Conservation (phyloP, 30 jellyfish, hydroid and myxozoan genomes). For the Catostylus mosaicus region DNA sequence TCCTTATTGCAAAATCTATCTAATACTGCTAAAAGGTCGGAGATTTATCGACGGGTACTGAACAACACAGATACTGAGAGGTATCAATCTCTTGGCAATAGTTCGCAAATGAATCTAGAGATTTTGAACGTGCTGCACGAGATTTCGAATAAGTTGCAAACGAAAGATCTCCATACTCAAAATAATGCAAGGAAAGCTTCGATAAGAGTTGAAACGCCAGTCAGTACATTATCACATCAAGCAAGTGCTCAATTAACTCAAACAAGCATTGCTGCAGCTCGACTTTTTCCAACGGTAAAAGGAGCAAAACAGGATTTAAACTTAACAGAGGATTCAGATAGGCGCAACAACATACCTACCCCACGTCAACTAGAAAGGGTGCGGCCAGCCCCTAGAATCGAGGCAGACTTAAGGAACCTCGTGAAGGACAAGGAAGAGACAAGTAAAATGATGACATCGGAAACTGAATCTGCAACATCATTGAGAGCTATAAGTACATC, state of each 20-base stretch:
- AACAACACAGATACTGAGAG: slow-evolving; percentile 8
- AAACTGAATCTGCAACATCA: not conserved
- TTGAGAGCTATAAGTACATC: not conserved
- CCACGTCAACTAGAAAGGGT: not conserved
- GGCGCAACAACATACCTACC: not conserved
- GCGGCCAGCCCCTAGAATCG: not conserved
- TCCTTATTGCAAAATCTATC: slow-evolving; percentile 11
- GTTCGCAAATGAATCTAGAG: slow-evolving; percentile 2
- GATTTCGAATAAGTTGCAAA: slow-evolving; percentile 39
- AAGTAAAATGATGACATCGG: too few species aligned
- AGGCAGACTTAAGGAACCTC: not conserved
- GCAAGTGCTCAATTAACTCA: not conserved
- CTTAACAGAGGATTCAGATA: not conserved
- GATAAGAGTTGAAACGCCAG: not conserved
- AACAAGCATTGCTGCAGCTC: too few species aligned
- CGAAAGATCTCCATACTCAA: too few species aligned
- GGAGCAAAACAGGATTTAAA: not conserved
- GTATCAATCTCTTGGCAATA: not conserved
- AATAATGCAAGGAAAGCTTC: too few species aligned
- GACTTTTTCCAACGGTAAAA: too few species aligned
- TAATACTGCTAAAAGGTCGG: slow-evolving; percentile 40
- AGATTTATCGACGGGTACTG: slow-evolving; percentile 3
- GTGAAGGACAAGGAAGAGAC: not conserved
- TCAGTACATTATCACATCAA: not conserved
- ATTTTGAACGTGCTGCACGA: slow-evolving; percentile 40